These are phyloP conservation scores for Poicephalus meyeri DNA, from an alignment of 2,113 vertebrate genomes.

Conservation along the genomic window DNA sequence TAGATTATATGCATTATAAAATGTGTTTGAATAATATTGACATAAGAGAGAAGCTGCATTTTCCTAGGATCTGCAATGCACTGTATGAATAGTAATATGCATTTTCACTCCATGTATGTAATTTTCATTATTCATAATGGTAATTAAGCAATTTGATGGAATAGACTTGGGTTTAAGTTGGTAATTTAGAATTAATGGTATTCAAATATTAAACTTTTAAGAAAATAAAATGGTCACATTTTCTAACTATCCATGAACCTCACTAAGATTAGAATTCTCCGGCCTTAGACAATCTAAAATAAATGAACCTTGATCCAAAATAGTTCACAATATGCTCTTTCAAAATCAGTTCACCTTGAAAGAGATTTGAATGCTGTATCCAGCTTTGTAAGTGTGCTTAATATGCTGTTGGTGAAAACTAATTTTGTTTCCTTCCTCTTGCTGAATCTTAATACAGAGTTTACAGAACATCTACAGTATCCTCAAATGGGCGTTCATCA, in stretches of 20 bases:
- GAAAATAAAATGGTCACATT: not conserved
- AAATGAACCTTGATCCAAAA: not conserved
- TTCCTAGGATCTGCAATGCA: not conserved
- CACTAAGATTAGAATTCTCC: not conserved
- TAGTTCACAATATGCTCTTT: not conserved
- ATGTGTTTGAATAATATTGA: constrained; percentile 44
- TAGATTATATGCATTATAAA: constrained; percentile 19
- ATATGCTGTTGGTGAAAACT: not conserved
- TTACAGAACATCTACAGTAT: constrained; percentile 67
- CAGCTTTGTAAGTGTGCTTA: not conserved
- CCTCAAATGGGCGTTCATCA: constrained; percentile 70
- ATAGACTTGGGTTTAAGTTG: not conserved
- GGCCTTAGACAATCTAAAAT: not conserved
- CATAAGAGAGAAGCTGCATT: not conserved
- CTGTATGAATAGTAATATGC: not conserved
- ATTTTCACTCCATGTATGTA: not conserved
- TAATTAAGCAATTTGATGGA: not conserved
- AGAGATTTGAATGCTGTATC: not conserved
- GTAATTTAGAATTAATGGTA: not conserved
- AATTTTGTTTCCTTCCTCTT: not conserved
- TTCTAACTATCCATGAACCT: not conserved
- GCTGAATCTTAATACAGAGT: constrained; percentile 28
- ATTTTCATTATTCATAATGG: not conserved
- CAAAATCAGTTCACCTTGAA: not conserved
- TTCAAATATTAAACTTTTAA: not conserved